Evolutionary conservation across 1,140 invertebrate species (phyloP).

Genomic region (Thalassaphorura encarpata): DNA sequence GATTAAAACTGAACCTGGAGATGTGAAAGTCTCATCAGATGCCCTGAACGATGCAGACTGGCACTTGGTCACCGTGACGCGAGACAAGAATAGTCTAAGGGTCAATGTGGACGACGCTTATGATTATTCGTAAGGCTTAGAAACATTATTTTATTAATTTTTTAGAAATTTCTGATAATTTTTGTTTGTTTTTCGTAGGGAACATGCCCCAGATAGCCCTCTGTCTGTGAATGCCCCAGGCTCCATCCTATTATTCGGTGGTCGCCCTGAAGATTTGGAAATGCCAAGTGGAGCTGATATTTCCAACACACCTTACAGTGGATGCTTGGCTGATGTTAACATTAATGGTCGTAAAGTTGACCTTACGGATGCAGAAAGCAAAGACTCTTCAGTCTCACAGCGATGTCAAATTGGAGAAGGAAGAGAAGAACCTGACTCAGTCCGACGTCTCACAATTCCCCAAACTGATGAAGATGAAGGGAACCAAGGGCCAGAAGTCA

Average conservation of each 20-base stretch:
- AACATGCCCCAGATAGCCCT: constrained; percentile 39
- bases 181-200: constrained; percentile 1
- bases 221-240: constrained; percentile 45
- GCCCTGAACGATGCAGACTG: constrained; percentile 68
- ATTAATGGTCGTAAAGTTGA: constrained; percentile 68
- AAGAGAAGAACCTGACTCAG: constrained; percentile 36
- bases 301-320: constrained; percentile 51
- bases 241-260: constrained; percentile 68
- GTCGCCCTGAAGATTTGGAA: constrained; percentile 53
- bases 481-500: background rate
- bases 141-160: constrained; percentile 14
- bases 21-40: constrained; percentile 16
- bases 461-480: background rate
- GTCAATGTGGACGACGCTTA: constrained; percentile 78
- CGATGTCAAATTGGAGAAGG: constrained; percentile 37
- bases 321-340: constrained; percentile 79
- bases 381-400: constrained; percentile 31
- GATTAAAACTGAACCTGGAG: constrained; percentile 41
- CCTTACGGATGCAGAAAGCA: constrained; percentile 59
- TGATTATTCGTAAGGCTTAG: constrained; percentile 46
- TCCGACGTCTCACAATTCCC: background rate
- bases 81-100: constrained; percentile 48
- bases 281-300: constrained; percentile 37
- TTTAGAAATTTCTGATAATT: too few relatives aligned
- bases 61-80: constrained; percentile 82